Percentiles rank a stretch among this genome's conserved stretches.
phyloP scores from a whole-genome alignment of 2,797 vertebrate genomes.

The Danio jaintianensis region DNA sequence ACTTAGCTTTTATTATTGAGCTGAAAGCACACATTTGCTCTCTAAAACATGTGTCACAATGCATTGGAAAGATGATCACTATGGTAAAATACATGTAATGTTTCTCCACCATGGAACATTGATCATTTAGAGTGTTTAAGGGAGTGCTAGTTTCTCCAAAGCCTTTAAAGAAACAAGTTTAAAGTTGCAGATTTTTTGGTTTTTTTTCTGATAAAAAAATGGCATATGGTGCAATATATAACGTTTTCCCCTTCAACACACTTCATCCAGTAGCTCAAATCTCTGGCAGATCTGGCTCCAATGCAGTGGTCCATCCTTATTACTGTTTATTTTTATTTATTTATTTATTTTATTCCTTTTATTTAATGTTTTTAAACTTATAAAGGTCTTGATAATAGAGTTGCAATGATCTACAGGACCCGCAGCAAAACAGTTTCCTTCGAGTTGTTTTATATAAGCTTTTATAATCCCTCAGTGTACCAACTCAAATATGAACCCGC shows the following conservation, averaged over 20 bases:
- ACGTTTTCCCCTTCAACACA: not conserved
- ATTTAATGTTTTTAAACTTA: not conserved
- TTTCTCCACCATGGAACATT: constrained; percentile 32
- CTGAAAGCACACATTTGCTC: constrained; percentile 34
- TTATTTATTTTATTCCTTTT: not conserved
- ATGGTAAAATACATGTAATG: constrained; percentile 36
- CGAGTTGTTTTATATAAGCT: constrained; percentile 41
- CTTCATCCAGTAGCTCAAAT: constrained; percentile 7
- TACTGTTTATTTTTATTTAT: not conserved
- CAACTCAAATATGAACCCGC: constrained; percentile 48
- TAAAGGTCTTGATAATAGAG: constrained; percentile 18
- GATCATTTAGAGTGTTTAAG: not conserved
- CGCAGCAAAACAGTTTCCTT: constrained; percentile 34
- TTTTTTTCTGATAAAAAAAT: not conserved
- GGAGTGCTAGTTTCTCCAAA: constrained; percentile 14
- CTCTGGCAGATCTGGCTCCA: too few species aligned
- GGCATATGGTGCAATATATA: not conserved
- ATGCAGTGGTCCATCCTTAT: not conserved
- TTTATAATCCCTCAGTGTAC: constrained; percentile 27
- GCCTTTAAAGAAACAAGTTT: not conserved
- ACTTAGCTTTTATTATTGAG: constrained; percentile 24
- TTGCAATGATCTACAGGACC: constrained; percentile 1
- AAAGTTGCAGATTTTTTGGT: too few species aligned
- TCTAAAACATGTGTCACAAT: constrained; percentile 11
- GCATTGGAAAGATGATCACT: constrained; percentile 36